Base-by-base conservation (phyloP, 1,140 invertebrate genomes). In the Pentalonia nigronervosa region DNA sequence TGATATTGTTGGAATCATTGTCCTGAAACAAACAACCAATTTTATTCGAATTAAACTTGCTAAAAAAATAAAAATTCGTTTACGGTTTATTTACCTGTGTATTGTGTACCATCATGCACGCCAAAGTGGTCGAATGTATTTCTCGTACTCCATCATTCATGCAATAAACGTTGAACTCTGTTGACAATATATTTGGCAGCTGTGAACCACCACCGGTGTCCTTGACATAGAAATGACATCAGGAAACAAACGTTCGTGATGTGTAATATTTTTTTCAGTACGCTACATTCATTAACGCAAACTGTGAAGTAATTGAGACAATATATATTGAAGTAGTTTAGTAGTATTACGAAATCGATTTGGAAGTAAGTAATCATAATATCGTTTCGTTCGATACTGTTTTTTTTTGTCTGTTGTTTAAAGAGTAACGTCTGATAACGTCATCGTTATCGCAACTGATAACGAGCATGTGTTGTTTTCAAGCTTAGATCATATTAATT, bases 1-100 rank as follows among this genome's bases (percentile, higher is more conserved):
- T 95, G 93, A 96, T 95, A 25, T 95, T 94, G 94, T 96, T 96
- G 48, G 94, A 94, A 50, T 92, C 23, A n/a, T 93, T 4, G 17
- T 95, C 53, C 94, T 95, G 90, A 90, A 95, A 93, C 8, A 94
- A 89, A 86, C 84, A 47, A 45, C 3, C 9, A 20, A 23, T 83
- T 23, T 34, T 48, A n/a, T 45, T 83, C 20, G 30, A 76, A 90
- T 50, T 21, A 76, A 47, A 45, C 6, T 36, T 36, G 2, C 34
- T 9, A 11, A 11, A 41, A 86, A 47, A 86, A 17, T 2, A 47
- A 47, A 11, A 21, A 56, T 30, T 67, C 8, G 30, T 67, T 83
- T 36, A 23, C 7, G 4, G 17, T 48, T 53, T 9, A 14, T 84
- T 93, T 93, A 93, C 91, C 76, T 93, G 76, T 21, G 23, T 56